Evolutionary conservation across 2,888 invertebrate genomes (phyloP).

Genomic region (Xanthorhoe designata): DNA sequence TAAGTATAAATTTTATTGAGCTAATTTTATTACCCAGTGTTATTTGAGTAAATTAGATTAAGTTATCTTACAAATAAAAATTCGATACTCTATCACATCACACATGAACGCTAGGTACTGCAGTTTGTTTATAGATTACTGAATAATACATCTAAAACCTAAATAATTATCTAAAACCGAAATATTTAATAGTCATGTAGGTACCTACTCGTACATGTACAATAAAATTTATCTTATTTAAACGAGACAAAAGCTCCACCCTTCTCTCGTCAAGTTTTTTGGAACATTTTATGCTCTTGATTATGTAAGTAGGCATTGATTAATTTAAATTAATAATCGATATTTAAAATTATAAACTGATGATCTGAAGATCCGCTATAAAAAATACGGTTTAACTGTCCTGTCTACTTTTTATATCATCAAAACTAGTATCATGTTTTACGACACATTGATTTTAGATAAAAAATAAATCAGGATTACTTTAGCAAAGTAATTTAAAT

Average conservation of each 20-base stretch:
- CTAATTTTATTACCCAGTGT: background rate
- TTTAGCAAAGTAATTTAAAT: constrained; percentile 11
- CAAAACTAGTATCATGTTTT: constrained; percentile 3
- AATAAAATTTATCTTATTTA: background rate
- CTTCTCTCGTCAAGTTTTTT: background rate
- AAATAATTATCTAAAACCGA: too few relatives aligned
- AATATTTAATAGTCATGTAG: too few relatives aligned
- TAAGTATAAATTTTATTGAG: background rate
- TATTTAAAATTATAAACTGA: constrained; percentile 32
- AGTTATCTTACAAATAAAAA: too few relatives aligned
- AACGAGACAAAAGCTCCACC: background rate
- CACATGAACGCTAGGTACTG: too few relatives aligned
- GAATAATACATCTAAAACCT: too few relatives aligned
- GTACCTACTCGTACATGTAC: too few relatives aligned
- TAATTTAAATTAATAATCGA: constrained; percentile 33
- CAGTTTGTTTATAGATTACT: too few relatives aligned
- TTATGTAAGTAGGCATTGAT: background rate
- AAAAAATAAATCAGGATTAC: constrained; percentile 9
- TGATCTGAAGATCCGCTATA: constrained; percentile 30
- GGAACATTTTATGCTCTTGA: background rate
- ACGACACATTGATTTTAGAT: constrained; percentile 7
- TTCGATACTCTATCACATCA: too few relatives aligned
- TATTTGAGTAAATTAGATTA: background rate
- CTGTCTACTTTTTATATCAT: constrained; percentile 10
- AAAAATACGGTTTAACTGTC: constrained; percentile 5